Conservation (phyloP, 2,797 vertebrate species). For the Valencia hispanica region DNA sequence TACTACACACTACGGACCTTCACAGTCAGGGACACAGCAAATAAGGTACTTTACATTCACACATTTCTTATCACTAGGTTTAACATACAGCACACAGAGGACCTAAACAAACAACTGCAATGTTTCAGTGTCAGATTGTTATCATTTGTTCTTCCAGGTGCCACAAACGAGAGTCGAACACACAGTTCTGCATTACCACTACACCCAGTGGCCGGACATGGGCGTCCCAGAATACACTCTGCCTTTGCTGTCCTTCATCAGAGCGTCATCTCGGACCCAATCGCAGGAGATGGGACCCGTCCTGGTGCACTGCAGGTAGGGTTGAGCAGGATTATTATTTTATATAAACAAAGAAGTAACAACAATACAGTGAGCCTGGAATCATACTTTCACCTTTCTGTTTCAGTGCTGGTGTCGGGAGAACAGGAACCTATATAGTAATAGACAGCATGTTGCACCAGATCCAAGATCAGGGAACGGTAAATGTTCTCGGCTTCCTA, state of each 20-base stretch:
- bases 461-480: constrained; percentile 91
- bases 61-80: background rate
- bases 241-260: constrained; percentile 92
- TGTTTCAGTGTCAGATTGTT: background rate
- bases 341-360: background rate
- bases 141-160: constrained; percentile 71
- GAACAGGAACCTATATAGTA: constrained; percentile 96
- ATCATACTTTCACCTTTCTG: background rate
- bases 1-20: constrained; percentile 93
- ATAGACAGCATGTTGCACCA: constrained; percentile 97
- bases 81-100: background rate
- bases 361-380: background rate
- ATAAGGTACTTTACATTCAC: constrained; percentile 79
- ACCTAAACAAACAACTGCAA: background rate
- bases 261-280: constrained; percentile 86
- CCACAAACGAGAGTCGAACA: constrained; percentile 89
- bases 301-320: constrained; percentile 94
- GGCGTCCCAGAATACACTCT: constrained; percentile 94
- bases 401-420: constrained; percentile 92
- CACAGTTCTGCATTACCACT: constrained; percentile 91
- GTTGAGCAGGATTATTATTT: background rate
- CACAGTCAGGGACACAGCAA: constrained; percentile 86
- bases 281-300: constrained; percentile 88
- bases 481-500: constrained; percentile 93
- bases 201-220: constrained; percentile 99